A percentile compares a stretch with the other conserved stretches of the same genome.
Conservation (phyloP, 2,113 vertebrate species). For the Thryonomys swinderianus region DNA sequence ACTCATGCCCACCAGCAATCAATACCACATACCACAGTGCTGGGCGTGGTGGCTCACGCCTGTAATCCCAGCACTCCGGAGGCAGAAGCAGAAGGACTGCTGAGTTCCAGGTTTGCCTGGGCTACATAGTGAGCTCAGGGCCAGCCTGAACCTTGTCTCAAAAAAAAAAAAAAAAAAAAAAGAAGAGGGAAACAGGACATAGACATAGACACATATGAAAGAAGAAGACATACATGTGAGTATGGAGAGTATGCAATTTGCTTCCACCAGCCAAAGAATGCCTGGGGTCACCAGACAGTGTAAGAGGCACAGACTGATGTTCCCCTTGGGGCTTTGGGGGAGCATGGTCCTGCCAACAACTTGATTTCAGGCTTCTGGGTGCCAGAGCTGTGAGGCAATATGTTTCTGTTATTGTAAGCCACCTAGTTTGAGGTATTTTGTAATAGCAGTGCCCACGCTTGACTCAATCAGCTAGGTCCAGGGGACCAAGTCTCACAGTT, state of each 20-base stretch:
- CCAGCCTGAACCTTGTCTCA: too few species aligned
- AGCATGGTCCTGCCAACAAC: neutral
- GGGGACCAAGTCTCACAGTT: neutral
- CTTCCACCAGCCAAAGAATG: neutral
- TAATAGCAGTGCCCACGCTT: neutral
- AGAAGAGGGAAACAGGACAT: neutral
- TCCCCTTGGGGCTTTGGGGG: neutral
- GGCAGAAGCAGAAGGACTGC: too few species aligned
- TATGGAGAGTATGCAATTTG: neutral
- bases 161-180: too few species aligned
- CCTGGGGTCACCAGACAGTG: neutral
- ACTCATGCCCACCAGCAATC: too few species aligned
- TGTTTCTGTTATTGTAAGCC: slow-evolving; percentile 7
- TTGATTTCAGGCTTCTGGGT: slow-evolving; percentile 18
- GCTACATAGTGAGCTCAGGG: too few species aligned
- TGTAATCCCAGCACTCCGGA: too few species aligned
- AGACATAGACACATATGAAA: neutral
- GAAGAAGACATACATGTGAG: neutral
- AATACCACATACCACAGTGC: too few species aligned
- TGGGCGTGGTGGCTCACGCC: too few species aligned
- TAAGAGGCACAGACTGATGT: neutral
- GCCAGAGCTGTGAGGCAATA: slow-evolving; percentile 11
- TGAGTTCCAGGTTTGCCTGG: too few species aligned
- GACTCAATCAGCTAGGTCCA: neutral
- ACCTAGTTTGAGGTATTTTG: neutral